Evolutionary conservation across 64 coral and sea anemone genomes (phyloP).

Genomic region (Hydrozoanthus tunicans): DNA sequence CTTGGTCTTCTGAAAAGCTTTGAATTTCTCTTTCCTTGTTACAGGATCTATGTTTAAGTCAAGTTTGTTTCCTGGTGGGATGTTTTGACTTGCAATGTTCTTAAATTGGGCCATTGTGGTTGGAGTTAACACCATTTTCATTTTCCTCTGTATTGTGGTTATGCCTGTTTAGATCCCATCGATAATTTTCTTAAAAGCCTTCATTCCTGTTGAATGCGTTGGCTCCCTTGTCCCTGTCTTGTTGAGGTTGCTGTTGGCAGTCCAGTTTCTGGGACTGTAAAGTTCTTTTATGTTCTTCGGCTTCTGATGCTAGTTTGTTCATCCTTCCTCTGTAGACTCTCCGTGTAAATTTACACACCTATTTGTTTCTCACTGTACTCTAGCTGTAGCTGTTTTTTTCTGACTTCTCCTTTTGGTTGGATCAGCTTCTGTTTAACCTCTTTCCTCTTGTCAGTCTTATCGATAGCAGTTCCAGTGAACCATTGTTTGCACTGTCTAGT

Average conservation of each 20-base stretch:
- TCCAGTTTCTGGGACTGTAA: not conserved
- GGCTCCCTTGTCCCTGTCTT: not conserved
- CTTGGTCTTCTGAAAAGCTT: not conserved
- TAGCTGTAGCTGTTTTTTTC: not conserved
- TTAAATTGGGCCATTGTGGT: too few relatives aligned
- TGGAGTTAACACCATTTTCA: too few relatives aligned
- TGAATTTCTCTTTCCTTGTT: not conserved
- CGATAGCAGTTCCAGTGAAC: not conserved
- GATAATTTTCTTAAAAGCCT: not conserved
- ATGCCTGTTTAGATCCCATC: not conserved
- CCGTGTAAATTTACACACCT: not conserved
- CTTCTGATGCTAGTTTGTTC: not conserved
- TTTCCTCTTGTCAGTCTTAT: not conserved
- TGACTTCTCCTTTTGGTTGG: not conserved
- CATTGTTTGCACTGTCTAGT: not conserved
- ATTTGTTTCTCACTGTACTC: not conserved
- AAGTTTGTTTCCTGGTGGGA: not conserved
- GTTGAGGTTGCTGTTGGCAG: not conserved
- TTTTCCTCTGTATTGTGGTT: too few relatives aligned
- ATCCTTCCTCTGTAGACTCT: not conserved
- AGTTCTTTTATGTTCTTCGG: not conserved
- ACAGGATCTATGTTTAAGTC: not conserved
- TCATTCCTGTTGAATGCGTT: not conserved
- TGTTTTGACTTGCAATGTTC: not conserved
- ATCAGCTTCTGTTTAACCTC: constrained; percentile 8